These are phyloP conservation scores for Aselliscus stoliczkanus DNA, from an alignment of 2,797 vertebrate genomes.

Conservation along the genomic window DNA sequence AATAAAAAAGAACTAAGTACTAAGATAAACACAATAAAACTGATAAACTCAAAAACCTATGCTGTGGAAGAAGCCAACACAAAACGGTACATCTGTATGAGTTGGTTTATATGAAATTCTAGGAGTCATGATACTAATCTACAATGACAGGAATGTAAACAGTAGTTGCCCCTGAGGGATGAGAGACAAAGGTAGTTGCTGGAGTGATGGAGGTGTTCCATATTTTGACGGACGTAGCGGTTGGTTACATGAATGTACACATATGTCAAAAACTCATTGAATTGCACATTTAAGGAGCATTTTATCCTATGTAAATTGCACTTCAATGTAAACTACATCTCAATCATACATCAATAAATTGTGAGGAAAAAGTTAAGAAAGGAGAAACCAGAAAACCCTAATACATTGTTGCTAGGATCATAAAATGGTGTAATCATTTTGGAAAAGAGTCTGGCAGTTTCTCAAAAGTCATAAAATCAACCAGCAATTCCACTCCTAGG, in stretches of 20 bases:
- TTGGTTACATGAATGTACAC: neutral
- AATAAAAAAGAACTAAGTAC: neutral
- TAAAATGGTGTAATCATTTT: neutral
- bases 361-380: neutral
- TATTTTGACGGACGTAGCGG: neutral
- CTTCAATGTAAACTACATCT: neutral
- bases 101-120: neutral
- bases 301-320: neutral
- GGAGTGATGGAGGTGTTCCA: neutral
- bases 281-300: neutral
- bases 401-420: neutral
- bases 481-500: neutral
- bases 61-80: neutral
- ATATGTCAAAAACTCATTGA: neutral
- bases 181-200: neutral
- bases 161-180: neutral
- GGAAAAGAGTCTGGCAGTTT: neutral
- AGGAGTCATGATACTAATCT: neutral
- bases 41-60: neutral
- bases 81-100: neutral
- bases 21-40: neutral
- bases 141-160: neutral
- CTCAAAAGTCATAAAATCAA: neutral
- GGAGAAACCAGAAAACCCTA: neutral
- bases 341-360: neutral